These are phyloP conservation scores for Prietella phreatophila DNA, from an alignment of 2,113 vertebrate genomes.

Conservation along the genomic window DNA sequence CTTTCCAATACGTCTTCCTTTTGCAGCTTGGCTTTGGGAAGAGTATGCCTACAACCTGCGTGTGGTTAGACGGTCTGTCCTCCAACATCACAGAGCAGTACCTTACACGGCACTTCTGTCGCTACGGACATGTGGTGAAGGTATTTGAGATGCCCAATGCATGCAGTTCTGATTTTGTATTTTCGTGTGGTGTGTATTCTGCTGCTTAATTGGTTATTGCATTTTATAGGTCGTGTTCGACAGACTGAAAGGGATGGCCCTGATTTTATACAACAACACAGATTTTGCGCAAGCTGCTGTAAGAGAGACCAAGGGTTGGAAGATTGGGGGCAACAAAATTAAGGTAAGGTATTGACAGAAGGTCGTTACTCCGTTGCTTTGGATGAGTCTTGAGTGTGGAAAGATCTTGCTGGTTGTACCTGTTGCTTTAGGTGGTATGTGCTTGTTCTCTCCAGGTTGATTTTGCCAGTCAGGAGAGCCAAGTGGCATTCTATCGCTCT, in stretches of 20 bases:
- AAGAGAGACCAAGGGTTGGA: slow-evolving; percentile 98
- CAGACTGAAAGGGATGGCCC: slow-evolving; percentile 96
- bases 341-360: slow-evolving; percentile 87
- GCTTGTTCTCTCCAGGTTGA: slow-evolving; percentile 78
- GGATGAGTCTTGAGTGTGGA: not conserved
- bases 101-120: slow-evolving; percentile 94
- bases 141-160: slow-evolving; percentile 59
- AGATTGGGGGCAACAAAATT: slow-evolving; percentile 96
- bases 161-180: not conserved
- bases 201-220: not conserved
- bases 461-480: slow-evolving; percentile 98
- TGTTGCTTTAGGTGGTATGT: not conserved
- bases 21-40: slow-evolving; percentile 97
- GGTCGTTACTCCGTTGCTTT: not conserved
- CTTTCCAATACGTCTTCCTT: not conserved
- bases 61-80: slow-evolving; percentile 96
- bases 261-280: slow-evolving; percentile 96
- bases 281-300: slow-evolving; percentile 98
- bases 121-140: slow-evolving; percentile 95
- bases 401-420: not conserved
- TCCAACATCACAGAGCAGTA: slow-evolving; percentile 95
- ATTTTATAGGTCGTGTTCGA: slow-evolving; percentile 91
- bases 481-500: slow-evolving; percentile 94
- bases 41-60: slow-evolving; percentile 98
- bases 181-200: not conserved